Evolutionary conservation across 2,113 vertebrate species (phyloP).

Genomic region (Jaculus jaculus): DNA sequence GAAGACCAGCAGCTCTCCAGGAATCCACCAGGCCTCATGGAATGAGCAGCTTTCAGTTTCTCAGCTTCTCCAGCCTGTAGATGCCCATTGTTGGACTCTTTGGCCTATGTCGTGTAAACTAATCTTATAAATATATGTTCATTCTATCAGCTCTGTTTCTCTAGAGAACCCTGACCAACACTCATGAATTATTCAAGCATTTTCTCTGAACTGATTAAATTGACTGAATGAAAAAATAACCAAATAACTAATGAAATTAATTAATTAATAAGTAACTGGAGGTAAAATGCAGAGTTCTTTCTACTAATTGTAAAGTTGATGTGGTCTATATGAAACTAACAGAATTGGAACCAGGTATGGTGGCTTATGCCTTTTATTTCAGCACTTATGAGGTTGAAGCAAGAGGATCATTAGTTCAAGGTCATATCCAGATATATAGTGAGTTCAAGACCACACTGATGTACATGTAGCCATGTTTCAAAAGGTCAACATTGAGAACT

Average conservation of each 20-base stretch:
- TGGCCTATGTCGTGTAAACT: too few species aligned
- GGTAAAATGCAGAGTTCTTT: neutral
- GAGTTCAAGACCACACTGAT: neutral
- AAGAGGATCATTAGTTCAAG: neutral
- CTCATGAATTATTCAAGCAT: neutral
- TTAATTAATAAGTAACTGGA: neutral
- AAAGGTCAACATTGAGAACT: neutral
- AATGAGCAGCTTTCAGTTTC: too few species aligned
- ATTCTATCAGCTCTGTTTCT: too few species aligned
- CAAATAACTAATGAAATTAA: neutral
- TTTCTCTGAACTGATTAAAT: neutral
- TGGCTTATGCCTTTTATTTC: too few species aligned
- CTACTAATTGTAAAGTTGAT: neutral
- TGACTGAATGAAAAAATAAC: neutral
- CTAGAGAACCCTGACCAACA: too few species aligned
- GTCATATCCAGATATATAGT: neutral
- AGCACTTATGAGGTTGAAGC: neutral
- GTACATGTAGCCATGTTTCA: too few species aligned
- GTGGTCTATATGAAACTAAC: neutral
- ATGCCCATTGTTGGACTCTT: too few species aligned
- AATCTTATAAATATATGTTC: too few species aligned
- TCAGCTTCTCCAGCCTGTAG: too few species aligned
- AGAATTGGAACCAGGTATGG: neutral
- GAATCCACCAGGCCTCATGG: too few species aligned
- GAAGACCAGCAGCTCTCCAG: too few species aligned